phyloP scores from a whole-genome alignment of 2,113 vertebrate genomes.

The Thinocorus orbignyianus region DNA sequence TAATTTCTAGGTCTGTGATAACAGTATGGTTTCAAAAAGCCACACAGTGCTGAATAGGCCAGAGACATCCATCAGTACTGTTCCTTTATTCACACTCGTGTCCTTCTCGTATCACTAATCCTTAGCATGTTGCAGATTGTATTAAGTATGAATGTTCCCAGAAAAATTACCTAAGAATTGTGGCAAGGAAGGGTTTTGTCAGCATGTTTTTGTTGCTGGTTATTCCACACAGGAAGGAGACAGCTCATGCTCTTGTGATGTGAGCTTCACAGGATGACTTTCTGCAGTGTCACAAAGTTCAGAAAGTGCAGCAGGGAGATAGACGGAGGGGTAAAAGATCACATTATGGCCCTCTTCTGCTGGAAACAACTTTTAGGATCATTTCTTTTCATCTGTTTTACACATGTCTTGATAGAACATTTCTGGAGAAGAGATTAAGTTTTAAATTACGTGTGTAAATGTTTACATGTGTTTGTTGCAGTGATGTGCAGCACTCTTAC shows the following conservation, averaged over 20 bases:
- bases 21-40: neutral
- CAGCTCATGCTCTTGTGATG: constrained; percentile 1
- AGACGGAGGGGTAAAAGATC: neutral
- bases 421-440: neutral
- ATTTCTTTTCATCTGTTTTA: neutral
- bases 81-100: neutral
- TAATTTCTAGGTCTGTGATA: neutral
- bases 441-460: neutral
- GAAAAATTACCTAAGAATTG: neutral
- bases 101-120: neutral
- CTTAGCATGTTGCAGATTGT: neutral
- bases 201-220: neutral
- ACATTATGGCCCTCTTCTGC: neutral
- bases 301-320: neutral
- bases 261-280: neutral
- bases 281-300: neutral
- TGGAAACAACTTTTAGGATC: neutral
- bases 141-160: neutral
- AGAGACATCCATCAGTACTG: neutral
- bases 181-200: neutral
- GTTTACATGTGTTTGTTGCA: neutral
- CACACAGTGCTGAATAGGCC: neutral
- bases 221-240: neutral
- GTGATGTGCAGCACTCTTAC: neutral
- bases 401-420: neutral